Evolutionary conservation across 2,888 invertebrate species (phyloP).

Genomic region (Troides helena): DNA sequence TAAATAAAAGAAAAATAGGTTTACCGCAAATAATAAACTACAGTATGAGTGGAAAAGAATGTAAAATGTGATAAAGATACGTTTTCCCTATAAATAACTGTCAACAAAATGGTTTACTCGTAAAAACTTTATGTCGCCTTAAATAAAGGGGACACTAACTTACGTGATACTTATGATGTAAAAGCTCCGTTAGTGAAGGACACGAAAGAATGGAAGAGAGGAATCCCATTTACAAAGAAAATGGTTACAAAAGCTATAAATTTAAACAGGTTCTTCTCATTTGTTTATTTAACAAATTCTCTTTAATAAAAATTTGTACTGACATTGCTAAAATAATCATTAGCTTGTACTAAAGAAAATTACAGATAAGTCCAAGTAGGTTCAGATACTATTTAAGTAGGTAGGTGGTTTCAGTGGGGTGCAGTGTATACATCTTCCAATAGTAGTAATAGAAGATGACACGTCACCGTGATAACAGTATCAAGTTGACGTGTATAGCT

Average conservation of each 20-base stretch:
- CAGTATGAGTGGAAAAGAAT: background rate
- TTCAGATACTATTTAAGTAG: no score
- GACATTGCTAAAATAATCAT: background rate
- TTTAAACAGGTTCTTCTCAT: background rate
- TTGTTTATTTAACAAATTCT: background rate
- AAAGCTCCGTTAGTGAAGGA: background rate
- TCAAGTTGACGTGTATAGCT: no score
- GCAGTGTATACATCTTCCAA: no score
- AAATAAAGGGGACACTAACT: conserved; percentile 5
- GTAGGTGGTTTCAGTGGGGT: no score
- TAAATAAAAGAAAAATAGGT: background rate
- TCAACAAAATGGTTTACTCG: background rate
- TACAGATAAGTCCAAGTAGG: no score
- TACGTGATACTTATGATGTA: conserved; percentile 5
- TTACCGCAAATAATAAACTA: background rate
- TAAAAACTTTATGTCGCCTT: background rate
- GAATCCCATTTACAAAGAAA: conserved; percentile 11
- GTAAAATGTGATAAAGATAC: background rate
- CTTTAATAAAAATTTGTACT: background rate
- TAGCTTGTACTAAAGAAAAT: no score
- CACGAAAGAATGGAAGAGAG: conserved; percentile 9
- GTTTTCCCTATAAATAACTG: background rate
- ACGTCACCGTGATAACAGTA: no score
- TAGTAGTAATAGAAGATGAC: no score
- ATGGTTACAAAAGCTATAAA: background rate